phyloP scores from a whole-genome alignment of 2,113 vertebrate species.

The Ptilonorhynchus violaceus region DNA sequence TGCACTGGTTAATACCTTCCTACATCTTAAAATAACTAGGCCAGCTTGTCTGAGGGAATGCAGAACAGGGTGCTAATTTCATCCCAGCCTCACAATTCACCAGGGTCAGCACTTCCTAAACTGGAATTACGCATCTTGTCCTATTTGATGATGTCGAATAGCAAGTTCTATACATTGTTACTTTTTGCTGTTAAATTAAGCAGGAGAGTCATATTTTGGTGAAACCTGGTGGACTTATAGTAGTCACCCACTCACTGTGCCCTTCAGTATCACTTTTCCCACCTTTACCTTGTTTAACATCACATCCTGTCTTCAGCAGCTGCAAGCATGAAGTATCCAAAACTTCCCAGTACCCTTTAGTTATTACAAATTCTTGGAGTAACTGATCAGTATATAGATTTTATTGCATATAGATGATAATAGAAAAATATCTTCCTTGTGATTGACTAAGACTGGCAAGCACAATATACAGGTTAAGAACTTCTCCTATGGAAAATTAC shows the following conservation, averaged over 20 bases:
- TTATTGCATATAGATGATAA: neutral
- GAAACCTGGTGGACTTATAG: neutral
- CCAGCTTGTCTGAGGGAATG: neutral
- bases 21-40: constrained; percentile 1
- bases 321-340: neutral
- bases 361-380: neutral
- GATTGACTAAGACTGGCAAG: neutral
- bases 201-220: neutral
- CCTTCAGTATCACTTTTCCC: neutral
- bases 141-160: neutral
- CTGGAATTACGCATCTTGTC: neutral
- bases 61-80: constrained; percentile 21
- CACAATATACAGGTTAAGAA: neutral
- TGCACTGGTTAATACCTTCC: constrained; percentile 38
- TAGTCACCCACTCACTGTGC: neutral
- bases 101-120: constrained; percentile 24
- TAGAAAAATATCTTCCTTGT: neutral
- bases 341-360: neutral
- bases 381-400: neutral
- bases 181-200: neutral
- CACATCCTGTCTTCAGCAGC: neutral
- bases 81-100: constrained; percentile 28
- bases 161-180: neutral
- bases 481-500: constrained; percentile 4
- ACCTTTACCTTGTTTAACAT: neutral